Conservation (phyloP, 2,797 vertebrate species). For the Moxostoma hubbsi region DNA sequence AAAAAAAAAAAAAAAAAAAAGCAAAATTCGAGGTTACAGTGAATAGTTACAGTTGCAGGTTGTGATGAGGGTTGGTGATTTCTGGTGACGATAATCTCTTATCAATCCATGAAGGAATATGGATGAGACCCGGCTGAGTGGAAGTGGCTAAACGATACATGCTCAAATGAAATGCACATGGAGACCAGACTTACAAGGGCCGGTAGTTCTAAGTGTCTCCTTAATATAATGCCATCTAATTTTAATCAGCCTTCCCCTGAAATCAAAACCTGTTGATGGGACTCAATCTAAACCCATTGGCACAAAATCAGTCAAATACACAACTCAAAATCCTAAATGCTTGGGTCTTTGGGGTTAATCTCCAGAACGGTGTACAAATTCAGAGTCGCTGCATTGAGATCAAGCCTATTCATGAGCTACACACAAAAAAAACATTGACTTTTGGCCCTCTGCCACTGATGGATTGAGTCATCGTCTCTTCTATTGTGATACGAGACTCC, state of each 20-base stretch:
- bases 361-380: slow-evolving; percentile 52
- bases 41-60: no score
- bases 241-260: slow-evolving; percentile 52
- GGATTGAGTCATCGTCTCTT: slow-evolving; percentile 54
- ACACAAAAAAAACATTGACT: slow-evolving; percentile 47
- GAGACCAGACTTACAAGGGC: background rate
- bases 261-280: slow-evolving; percentile 44
- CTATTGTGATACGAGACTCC: slow-evolving; percentile 55
- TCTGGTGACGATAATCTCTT: no score
- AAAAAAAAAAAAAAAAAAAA: no score
- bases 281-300: slow-evolving; percentile 33
- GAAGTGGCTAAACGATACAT: background rate
- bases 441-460: slow-evolving; percentile 59
- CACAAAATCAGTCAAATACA: slow-evolving; percentile 40
- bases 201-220: slow-evolving; percentile 28
- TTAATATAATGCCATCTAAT: slow-evolving; percentile 57
- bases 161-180: slow-evolving; percentile 1
- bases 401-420: slow-evolving; percentile 53
- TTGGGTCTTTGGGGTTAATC: slow-evolving; percentile 48
- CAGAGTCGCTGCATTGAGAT: slow-evolving; percentile 46
- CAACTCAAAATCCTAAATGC: slow-evolving; percentile 30
- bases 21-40: no score
- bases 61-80: no score
- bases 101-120: slow-evolving; percentile 20
- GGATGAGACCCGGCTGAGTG: slow-evolving; percentile 3